Base-by-base conservation (phyloP, 2,888 invertebrate genomes). In the Polymixis flavicincta region DNA sequence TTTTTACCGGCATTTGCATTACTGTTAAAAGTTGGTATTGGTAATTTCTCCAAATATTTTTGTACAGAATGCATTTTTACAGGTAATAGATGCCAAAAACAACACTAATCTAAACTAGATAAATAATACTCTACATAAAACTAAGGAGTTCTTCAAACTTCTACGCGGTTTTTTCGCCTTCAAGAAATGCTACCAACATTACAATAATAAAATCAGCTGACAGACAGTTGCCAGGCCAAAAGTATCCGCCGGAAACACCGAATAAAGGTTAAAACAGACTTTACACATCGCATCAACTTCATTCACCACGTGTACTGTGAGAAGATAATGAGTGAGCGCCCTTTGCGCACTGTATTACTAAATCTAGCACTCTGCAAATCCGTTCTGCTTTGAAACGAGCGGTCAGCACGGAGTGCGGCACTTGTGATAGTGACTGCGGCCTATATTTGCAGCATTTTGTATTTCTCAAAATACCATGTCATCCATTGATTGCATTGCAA, bases 41-140 rank as follows among this genome's bases (percentile, higher is more conserved):
- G 90, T 60, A 95, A 69, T 89, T 95, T 95, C 78, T 96, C 96
- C 78, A 96, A 87, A 90, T 95, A 96, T 85, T 95, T 95, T 85
- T 96, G 95, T 80, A 96, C 88, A 91, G 93, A 95, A 94, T 96
- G 93, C 96, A 96, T 96, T 89, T 89, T 92, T 50, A 76, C 70
- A 57, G 68, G 25, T 80, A 68, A 64, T 71, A 37, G 28, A 85
- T 76, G 78, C 66, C 63, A 76, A 83, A 71, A 66, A 72, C 66
- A 78, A 81, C 60, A 79, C 79, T 80, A 84, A 86, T 80, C 83
- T 77, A 85, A 67, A 72, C 45, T 57, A 64, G 65, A 54, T 74
- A 84, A 78, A 83, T 60, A 84, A 83, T 74, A 52, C 65, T 71
- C 74, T 85, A 85, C 87, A 84, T 87, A 78, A 83, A 88, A 78